Evolutionary conservation across 2,888 invertebrate species (phyloP).

Genomic region (Drosophila mimetica): DNA sequence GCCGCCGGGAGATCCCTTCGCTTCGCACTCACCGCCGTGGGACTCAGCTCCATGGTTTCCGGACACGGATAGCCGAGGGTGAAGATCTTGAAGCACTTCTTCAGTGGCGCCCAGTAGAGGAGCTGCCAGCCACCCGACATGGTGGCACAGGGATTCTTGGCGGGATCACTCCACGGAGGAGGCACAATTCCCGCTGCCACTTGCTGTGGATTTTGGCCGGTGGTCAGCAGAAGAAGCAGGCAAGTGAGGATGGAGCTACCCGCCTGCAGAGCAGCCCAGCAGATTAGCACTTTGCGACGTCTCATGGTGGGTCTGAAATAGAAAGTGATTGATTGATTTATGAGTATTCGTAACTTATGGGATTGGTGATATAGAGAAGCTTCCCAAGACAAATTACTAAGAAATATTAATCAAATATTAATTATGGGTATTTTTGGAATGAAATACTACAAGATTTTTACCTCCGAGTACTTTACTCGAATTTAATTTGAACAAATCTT

Average conservation of each 20-base stretch:
- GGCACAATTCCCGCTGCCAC: slow-evolving; percentile 87
- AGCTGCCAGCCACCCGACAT: slow-evolving; percentile 94
- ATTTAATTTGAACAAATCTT: no score
- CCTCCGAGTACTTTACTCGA: no score
- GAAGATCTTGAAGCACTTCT: slow-evolving; percentile 94
- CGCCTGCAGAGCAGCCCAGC: slow-evolving; percentile 75
- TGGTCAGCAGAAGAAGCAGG: slow-evolving; percentile 58
- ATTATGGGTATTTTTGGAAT: no score
- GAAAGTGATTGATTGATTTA: not conserved
- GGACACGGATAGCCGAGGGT: slow-evolving; percentile 93
- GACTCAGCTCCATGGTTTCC: slow-evolving; percentile 92
- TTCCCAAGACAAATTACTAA: not conserved
- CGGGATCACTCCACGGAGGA: slow-evolving; percentile 94
- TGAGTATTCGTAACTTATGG: not conserved
- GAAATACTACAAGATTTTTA: no score
- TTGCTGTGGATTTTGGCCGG: slow-evolving; percentile 43
- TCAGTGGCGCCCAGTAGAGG: slow-evolving; percentile 92
- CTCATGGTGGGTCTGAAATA: slow-evolving; percentile 61
- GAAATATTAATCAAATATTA: no score
- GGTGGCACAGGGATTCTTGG: slow-evolving; percentile 92
- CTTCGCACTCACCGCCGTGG: slow-evolving; percentile 83
- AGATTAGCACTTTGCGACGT: slow-evolving; percentile 75
- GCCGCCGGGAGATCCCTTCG: slow-evolving; percentile 87
- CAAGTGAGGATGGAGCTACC: slow-evolving; percentile 66
- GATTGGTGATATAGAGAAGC: not conserved